These are phyloP conservation scores for Drosophila serrata DNA, from an alignment of 1,140 invertebrate species.

Conservation along the genomic window DNA sequence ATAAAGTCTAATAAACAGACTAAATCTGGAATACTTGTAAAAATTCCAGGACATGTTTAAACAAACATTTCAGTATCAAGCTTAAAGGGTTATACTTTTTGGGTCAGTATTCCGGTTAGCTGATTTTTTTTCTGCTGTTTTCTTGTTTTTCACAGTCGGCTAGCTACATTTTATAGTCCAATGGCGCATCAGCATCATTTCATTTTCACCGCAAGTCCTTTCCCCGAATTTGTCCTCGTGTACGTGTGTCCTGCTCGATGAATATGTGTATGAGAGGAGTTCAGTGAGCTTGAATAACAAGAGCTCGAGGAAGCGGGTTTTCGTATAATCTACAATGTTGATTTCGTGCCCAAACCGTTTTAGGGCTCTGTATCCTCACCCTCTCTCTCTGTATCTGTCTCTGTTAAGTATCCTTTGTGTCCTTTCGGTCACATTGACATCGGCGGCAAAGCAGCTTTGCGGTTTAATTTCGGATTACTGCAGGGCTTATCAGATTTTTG, in stretches of 20 bases:
- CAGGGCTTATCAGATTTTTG: constrained; percentile 28
- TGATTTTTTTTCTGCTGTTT: constrained; percentile 15
- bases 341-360: constrained; percentile 6
- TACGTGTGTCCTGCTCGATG: constrained; percentile 9
- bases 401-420: constrained; percentile 1
- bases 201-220: constrained; percentile 63
- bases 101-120: constrained; percentile 1
- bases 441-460: constrained; percentile 11
- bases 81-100: constrained; percentile 3
- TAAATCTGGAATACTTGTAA: not conserved
- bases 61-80: not conserved
- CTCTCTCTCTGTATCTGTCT: not conserved
- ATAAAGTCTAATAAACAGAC: not conserved
- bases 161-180: constrained; percentile 61
- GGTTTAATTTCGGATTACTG: constrained; percentile 21
- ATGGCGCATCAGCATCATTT: constrained; percentile 56
- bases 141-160: constrained; percentile 69
- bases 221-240: constrained; percentile 44
- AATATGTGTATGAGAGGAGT: constrained; percentile 28
- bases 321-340: constrained; percentile 52
- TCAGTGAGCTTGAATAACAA: constrained; percentile 64
- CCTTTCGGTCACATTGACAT: constrained; percentile 22
- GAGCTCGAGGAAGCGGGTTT: constrained; percentile 39
- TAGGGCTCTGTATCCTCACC: not conserved
- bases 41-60: constrained; percentile 6